A percentile compares a stretch with the other conserved stretches of the same genome.
phyloP scores from a whole-genome alignment of 2,113 vertebrate genomes.

The Laterallus jamaicensis region DNA sequence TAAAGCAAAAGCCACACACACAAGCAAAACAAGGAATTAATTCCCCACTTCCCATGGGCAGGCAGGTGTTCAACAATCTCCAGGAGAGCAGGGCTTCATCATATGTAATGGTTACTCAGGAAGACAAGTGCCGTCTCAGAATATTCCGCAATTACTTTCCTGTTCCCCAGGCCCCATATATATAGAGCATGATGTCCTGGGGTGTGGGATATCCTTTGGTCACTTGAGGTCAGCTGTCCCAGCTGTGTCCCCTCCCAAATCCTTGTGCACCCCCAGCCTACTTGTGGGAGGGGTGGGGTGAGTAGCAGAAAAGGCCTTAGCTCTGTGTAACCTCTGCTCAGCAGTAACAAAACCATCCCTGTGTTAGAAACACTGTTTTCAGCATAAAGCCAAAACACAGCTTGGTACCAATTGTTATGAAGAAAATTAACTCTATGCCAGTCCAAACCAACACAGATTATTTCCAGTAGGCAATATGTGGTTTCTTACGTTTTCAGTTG shows the following conservation, averaged over 20 bases:
- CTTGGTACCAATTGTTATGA: accelerated
- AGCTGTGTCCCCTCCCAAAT: neutral
- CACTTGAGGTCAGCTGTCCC: neutral
- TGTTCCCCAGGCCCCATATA: neutral
- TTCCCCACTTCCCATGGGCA: neutral
- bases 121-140: neutral
- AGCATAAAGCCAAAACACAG: neutral
- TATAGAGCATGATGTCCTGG: accelerated
- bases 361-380: neutral
- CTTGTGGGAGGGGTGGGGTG: too few relatives aligned
- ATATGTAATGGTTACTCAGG: accelerated
- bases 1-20: neutral
- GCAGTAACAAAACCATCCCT: too few relatives aligned
- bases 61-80: neutral
- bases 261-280: neutral
- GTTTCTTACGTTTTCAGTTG: neutral
- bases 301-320: neutral
- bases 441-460: neutral
- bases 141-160: accelerated
- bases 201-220: neutral
- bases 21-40: neutral
- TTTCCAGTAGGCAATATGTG: neutral
- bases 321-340: neutral
- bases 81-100: neutral
- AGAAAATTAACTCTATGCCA: neutral